Percentiles rank a stretch among this genome's conserved stretches.
Conservation (phyloP, 2,888 invertebrate genomes). For the Spilosoma lubricipeda region DNA sequence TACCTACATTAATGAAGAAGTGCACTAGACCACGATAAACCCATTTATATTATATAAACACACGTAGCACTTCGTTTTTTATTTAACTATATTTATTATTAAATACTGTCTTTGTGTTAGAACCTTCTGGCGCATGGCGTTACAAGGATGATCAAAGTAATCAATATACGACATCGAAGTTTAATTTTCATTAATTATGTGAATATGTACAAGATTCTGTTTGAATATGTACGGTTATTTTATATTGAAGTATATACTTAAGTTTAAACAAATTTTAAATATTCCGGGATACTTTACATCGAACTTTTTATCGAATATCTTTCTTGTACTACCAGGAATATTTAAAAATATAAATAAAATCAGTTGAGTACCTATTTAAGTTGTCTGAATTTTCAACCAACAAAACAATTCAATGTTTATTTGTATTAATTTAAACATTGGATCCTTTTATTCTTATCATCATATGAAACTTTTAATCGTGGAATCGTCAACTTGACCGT, state of each 20-base stretch:
- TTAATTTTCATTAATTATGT: neutral
- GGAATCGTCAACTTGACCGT: constrained; percentile 86
- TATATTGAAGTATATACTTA: neutral
- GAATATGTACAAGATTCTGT: neutral
- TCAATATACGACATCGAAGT: neutral
- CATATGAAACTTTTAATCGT: constrained; percentile 76
- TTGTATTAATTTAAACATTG: constrained; percentile 22
- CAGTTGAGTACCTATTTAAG: neutral
- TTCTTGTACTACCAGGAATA: neutral
- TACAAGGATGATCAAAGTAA: neutral
- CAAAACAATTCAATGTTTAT: neutral
- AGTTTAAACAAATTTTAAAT: neutral
- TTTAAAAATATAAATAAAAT: neutral
- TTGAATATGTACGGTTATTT: neutral
- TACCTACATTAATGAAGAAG: neutral
- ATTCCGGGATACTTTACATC: neutral
- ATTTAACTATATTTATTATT: neutral
- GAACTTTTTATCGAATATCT: neutral
- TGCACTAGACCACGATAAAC: constrained; percentile 8
- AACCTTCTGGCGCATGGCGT: neutral
- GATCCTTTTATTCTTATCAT: constrained; percentile 70
- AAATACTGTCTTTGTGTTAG: neutral
- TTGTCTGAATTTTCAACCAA: neutral
- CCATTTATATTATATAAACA: constrained; percentile 6
- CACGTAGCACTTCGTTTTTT: neutral